Evolutionary conservation across 2,113 vertebrate species (phyloP), one percentile per base, ranked within the genome.

Genomic region (Forbesichthys papilliferus): DNA sequence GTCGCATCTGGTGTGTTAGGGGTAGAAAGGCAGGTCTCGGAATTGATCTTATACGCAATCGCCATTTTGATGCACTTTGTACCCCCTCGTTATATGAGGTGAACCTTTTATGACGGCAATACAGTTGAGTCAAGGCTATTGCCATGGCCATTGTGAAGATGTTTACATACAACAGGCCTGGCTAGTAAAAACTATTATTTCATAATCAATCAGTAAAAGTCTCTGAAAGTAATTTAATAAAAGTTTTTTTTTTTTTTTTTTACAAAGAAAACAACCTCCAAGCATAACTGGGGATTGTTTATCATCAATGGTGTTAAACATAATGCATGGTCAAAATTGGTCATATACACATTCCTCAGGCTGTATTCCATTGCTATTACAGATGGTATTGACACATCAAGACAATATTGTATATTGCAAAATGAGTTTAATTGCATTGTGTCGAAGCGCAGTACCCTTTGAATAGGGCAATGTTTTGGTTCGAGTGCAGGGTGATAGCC

Each of bases 31-130:
- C 66, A 58, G 52, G 11, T 11, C 46, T 12, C 0, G 9, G 27
- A 27, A 66, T 48, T 53, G 20, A 66, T 79, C 18, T 75, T 63
- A 3, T 64, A 48, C 61, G 12, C 9, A 20, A 59, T 74, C 18
- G 60, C 60, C 61, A 70, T 55, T 42, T 49, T 51, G 14, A 48
- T 74, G 77, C 46, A 86, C 83, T 87, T 82, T 74, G 62, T 57
- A 74, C 75, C 47, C 59, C 55, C 48, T 11, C 18, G 64, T 66
- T 42, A 48, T 36, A 74, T 10, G 48, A 77, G 64, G 42, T 83
- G 63, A 78, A 78, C 84, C 80, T 82, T 75, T 74, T 18, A 71
- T 61, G 20, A 27, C 2, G 34, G 13, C 59, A 49, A 75, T 59
- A 76, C 66, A 80, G 70, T 77, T 11, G 36, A 42, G 79, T 61